Base-by-base conservation (phyloP, 2,888 invertebrate species). In the Nephrocerus scutellatus region DNA sequence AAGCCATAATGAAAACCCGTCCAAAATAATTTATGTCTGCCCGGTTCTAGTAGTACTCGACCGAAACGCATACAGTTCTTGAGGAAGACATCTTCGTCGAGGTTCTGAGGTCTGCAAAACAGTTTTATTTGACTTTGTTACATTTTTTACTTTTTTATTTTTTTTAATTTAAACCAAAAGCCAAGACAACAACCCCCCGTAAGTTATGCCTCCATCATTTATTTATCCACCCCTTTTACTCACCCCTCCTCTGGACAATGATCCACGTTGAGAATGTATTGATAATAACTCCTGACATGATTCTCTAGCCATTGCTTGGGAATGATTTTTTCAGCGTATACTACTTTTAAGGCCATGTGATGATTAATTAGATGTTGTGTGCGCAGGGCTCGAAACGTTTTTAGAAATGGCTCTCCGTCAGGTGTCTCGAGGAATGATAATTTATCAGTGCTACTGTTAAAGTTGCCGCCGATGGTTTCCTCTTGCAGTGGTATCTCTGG, bases 1-100 rank as follows among this genome's bases (percentile, higher is more conserved):
- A 85, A 63, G 4, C 85, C 85, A 60, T 80, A 84, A 60, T 81
- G 80, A 55, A 81, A 86, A 19, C 84, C 83, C 6, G 83, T 83
- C 85, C 84, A 85, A 44, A 84, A 70, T 84, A 84, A 84, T 54
- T 80, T 77, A 52, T 81, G 81, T 57, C 79, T 75, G 30, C 79
- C 77, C 13, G 75, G 73, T 46, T 72, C 73, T 4, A 70, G 68
- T 10, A 84, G 61, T 21, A 78, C 70, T 35, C 84, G 71, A 2
- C 82, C 84, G 57, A 82, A 83, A 18, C 81, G 73, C 52, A 77
- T 71, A 54, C 77, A 76, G 39, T 73, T 69, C 33, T 61, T 56
- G 14, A 66, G 58, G 53, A 75, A 75, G 10, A 62, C 49, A 32
- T 71, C 69, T 6, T 70, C 59, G 24, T 68, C 62, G 32, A 71